Conservation (phyloP, 35 echinoderm and acorn worm species). For the Eucidaris tribuloides region DNA sequence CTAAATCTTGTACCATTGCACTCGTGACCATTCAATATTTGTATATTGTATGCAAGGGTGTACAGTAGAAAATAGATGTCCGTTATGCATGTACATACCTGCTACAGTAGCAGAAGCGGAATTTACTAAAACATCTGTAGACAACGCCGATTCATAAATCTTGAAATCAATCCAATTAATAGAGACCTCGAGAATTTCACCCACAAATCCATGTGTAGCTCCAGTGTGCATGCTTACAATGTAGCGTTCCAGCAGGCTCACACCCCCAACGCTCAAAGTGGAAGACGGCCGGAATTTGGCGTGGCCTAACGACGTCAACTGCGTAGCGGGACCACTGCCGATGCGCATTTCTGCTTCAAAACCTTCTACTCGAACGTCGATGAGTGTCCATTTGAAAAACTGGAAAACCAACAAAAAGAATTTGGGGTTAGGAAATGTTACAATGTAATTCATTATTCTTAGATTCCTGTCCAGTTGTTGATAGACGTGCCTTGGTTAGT, state of each 20-base stretch:
- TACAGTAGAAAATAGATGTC: no score
- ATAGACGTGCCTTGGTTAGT: no score
- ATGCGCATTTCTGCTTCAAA: constrained; percentile 25
- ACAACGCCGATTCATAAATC: constrained; percentile 38
- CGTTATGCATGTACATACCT: constrained; percentile 49
- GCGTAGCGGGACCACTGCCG: constrained; percentile 37
- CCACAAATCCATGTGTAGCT: constrained; percentile 8
- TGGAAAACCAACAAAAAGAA: neutral
- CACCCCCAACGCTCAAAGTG: neutral
- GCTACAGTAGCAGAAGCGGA: constrained; percentile 43
- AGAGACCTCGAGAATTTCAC: constrained; percentile 43
- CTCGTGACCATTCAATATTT: neutral
- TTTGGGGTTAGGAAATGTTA: no score
- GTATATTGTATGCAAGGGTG: neutral
- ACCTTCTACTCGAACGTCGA: neutral
- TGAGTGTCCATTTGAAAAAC: constrained; percentile 28
- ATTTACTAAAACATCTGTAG: constrained; percentile 16
- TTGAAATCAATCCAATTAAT: constrained; percentile 32
- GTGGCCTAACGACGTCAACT: constrained; percentile 17
- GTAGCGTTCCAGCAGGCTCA: neutral
- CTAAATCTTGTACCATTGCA: no score
- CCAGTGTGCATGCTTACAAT: neutral
- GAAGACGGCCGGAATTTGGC: neutral
- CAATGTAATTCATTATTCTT: no score
- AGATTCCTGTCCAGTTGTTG: no score